phyloP scores from a whole-genome alignment of 2,888 invertebrate genomes.

The Timema podura region DNA sequence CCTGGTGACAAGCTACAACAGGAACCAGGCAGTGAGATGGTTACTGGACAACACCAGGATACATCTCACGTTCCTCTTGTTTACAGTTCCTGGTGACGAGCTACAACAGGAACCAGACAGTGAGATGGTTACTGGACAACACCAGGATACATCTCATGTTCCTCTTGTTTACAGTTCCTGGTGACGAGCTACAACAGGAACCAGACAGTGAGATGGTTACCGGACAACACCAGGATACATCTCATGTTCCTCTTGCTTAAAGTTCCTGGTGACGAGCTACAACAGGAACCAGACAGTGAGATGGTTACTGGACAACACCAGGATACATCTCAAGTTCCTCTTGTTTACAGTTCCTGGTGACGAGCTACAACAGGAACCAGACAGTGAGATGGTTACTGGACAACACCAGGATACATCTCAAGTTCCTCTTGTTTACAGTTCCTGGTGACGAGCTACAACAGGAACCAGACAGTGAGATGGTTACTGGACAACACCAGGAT shows the following conservation, averaged over 20 bases:
- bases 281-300: slow-evolving; percentile 47
- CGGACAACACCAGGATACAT: slow-evolving; percentile 57
- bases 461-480: slow-evolving; percentile 47
- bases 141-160: slow-evolving; percentile 61
- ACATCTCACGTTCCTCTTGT: slow-evolving; percentile 52
- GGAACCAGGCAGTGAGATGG: slow-evolving; percentile 47
- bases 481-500: slow-evolving; percentile 55
- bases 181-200: slow-evolving; percentile 47
- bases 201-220: slow-evolving; percentile 47
- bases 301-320: slow-evolving; percentile 51
- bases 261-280: slow-evolving; percentile 50
- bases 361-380: slow-evolving; percentile 46
- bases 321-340: slow-evolving; percentile 57
- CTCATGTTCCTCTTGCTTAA: slow-evolving; percentile 50
- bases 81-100: slow-evolving; percentile 50
- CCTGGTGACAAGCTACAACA: slow-evolving; percentile 47
- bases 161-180: slow-evolving; percentile 45
- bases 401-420: slow-evolving; percentile 56
- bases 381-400: slow-evolving; percentile 50
- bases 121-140: slow-evolving; percentile 50
- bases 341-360: slow-evolving; percentile 48
- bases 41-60: slow-evolving; percentile 55
- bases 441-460: slow-evolving; percentile 47
- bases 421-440: slow-evolving; percentile 50
- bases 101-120: slow-evolving; percentile 47